These are phyloP conservation scores for Gasterosteus aculeatus DNA, from an alignment of 2,113 vertebrate genomes.

Conservation along the genomic window DNA sequence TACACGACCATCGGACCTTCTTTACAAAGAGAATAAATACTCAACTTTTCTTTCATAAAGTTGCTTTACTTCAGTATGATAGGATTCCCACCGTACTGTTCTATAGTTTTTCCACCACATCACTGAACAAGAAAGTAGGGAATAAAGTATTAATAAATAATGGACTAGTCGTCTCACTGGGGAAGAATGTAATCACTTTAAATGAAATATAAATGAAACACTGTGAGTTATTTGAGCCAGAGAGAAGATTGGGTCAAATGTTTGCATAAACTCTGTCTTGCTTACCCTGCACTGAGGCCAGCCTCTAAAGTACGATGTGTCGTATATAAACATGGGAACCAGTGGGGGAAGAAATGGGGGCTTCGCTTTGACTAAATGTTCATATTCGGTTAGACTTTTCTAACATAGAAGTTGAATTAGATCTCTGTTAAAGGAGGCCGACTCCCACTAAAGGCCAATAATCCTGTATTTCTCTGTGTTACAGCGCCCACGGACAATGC, in stretches of 20 bases:
- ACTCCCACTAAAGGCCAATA: neutral
- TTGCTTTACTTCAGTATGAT: no score
- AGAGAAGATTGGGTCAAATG: neutral
- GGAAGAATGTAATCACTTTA: neutral
- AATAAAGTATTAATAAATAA: neutral
- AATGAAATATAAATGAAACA: neutral
- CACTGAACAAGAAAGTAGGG: neutral
- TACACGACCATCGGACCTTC: no score
- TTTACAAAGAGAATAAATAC: no score
- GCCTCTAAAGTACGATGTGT: neutral
- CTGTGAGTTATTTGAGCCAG: neutral
- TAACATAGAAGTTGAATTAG: neutral
- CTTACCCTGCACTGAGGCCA: neutral
- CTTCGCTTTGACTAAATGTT: neutral
- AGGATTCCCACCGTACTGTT: no score
- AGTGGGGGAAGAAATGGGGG: neutral
- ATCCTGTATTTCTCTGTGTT: conserved; percentile 40
- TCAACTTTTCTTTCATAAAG: no score
- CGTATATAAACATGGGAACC: conserved; percentile 21
- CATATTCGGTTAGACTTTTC: neutral
- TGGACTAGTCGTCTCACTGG: neutral
- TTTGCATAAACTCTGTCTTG: conserved; percentile 9
- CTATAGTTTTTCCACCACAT: no score
- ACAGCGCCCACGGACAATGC: conserved; percentile 90
- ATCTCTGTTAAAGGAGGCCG: neutral